Base-by-base conservation (phyloP, 2,113 vertebrate species). In the Tympanuchus pallidicinctus region DNA sequence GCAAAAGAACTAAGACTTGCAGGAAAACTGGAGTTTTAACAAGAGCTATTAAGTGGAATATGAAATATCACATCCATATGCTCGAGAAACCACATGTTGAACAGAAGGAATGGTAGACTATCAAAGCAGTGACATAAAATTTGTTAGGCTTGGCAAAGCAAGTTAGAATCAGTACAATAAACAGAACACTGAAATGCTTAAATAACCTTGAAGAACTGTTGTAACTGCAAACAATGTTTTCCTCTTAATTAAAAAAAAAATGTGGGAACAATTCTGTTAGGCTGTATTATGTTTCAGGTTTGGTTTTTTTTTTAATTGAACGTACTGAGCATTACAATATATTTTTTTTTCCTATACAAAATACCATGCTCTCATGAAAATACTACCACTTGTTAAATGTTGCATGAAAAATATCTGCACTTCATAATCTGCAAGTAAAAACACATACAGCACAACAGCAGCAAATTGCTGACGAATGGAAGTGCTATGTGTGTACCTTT, bases 41-140 rank as follows among this genome's bases (percentile, higher is more conserved):
- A 86, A 91, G 73, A 89, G 90, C 63, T 80, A 95, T 94, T 92
- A 88, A 96, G 88, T 93, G 88, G 70, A 95, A 92, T 95, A 93
- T 86, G 82, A 95, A 97, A 95, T 85, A 97, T 93, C 91, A 86
- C 66, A 92, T 93, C 96, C 96, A 97, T 94, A 96, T 97, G 96
- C 71, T 92, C 73, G 65, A 60, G 73, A 95, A 97, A 96, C 94
- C 97, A 96, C 95, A 95, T 95, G 96, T 96, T 19, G 5, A 97
- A 96, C 94, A 96, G 88, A 95, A 95, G 91, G 95, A 92, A 95
- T 91, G 64, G 80, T 92, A 88, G 86, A 72, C 71, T 92, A 95
- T 93, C 92, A 95, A 95, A 96, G 93, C 43, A 82, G 42, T 61
- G 92, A 93, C 91, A 95, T 88, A 88, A 96, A 96, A 94, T 94